phyloP scores from a whole-genome alignment of 2,888 invertebrate genomes.

The Andricus curvator region DNA sequence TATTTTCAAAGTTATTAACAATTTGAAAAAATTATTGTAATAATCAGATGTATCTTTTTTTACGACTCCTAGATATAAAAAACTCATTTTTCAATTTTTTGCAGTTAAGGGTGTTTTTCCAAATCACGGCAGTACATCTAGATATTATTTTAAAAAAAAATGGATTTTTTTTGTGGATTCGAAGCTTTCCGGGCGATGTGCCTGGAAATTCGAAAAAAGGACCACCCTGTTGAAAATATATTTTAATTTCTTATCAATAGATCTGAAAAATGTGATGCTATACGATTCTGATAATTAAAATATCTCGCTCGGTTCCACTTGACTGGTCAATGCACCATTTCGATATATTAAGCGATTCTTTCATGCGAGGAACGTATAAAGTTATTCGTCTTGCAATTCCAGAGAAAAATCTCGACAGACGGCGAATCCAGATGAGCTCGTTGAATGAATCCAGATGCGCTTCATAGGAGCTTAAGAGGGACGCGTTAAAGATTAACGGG shows the following conservation, averaged over 20 bases:
- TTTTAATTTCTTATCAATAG: background rate
- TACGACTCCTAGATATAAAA: too few relatives aligned
- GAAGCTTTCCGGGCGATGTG: too few relatives aligned
- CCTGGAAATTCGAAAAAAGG: too few relatives aligned
- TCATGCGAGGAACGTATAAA: background rate
- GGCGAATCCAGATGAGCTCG: constrained; percentile 25
- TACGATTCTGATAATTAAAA: background rate
- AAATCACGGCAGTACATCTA: too few relatives aligned
- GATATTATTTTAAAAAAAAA: too few relatives aligned
- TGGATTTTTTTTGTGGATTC: too few relatives aligned
- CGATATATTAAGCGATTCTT: background rate
- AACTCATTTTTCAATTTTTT: too few relatives aligned
- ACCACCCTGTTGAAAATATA: too few relatives aligned
- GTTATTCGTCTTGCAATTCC: constrained; percentile 2
- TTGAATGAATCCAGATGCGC: constrained; percentile 13
- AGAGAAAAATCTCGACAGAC: constrained; percentile 21
- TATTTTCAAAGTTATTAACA: too few relatives aligned
- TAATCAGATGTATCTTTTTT: too few relatives aligned
- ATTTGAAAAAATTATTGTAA: too few relatives aligned
- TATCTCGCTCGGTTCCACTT: background rate
- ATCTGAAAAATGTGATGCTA: background rate
- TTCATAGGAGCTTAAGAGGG: constrained; percentile 4
- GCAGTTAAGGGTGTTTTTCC: too few relatives aligned
- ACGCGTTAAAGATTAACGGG: constrained; percentile 31
- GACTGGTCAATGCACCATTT: background rate